Evolutionary conservation across 1,140 invertebrate genomes (phyloP), one percentile per base, ranked within the genome.

Genomic region (Euwallacea fornicatus): DNA sequence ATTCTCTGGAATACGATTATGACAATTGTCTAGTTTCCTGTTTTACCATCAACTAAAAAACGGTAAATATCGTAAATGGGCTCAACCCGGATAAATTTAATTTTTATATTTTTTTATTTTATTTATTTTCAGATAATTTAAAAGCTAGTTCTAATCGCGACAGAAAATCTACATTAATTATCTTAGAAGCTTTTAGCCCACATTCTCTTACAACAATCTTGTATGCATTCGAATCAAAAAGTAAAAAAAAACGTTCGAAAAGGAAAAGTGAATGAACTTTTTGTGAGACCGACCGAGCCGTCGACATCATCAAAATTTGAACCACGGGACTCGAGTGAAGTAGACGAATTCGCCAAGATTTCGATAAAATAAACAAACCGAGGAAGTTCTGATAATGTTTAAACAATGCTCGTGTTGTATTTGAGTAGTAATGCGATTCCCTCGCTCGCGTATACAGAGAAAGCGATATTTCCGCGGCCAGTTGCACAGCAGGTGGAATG

Each of bases 401-500:
- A 54, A 73, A 76, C 66, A 47, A 77, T 76, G 76, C 60, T 66
- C 53, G 66, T 64, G 67, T 68, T 69, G 33, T 73, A 66, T 77
- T 73, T 75, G 50, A 74, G 55, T 61, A 62, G 66, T 73, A 66
- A 75, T 71, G 66, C 66, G 42, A 65, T 73, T 61, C 70, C 69
- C 69, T 70, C 44, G 69, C 21, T 59, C 62, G 69, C 54, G 56
- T 69, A 54, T 69, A 69, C 60, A 69, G 73, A 76, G 71, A 69
- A 77, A 72, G 74, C 64, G 68, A 71, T 74, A 75, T 62, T 71
- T 69, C 58, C 55, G 67, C 73, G 63, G 71, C 69, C 71, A 76
- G 72, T 75, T 71, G 68, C 53, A 66, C 75, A 78, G 78, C 77
- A 79, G 78, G 78, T 79, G 78, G 76, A 78, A 74, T 76, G 75